Conservation (phyloP, 2,113 vertebrate species). For the Melanotaenia duboulayi region DNA sequence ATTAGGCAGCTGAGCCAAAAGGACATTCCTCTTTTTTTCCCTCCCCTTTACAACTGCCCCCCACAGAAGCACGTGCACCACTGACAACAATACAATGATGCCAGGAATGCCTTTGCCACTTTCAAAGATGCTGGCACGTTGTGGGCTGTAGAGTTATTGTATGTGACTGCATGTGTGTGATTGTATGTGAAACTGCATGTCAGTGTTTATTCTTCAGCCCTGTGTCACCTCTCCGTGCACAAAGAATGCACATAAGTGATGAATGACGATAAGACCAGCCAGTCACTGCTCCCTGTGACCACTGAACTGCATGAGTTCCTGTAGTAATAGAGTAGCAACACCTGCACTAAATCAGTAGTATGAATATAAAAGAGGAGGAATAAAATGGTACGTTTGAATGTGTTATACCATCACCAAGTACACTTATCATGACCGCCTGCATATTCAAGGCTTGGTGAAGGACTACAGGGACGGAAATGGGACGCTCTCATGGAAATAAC, state of each 20-base stretch:
- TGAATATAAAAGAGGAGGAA: constrained; percentile 70
- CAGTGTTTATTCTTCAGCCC: constrained; percentile 36
- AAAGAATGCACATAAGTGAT: constrained; percentile 32
- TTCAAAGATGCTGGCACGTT: background rate
- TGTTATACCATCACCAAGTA: constrained; percentile 29
- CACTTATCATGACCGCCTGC: constrained; percentile 47
- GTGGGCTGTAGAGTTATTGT: background rate
- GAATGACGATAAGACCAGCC: constrained; percentile 59
- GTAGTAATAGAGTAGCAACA: constrained; percentile 44
- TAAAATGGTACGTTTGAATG: constrained; percentile 60
- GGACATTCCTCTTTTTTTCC: background rate
- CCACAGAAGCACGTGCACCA: background rate
- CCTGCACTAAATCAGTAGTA: constrained; percentile 42
- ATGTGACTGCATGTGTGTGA: background rate
- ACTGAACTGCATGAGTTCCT: constrained; percentile 65
- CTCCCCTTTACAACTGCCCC: background rate
- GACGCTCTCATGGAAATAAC: constrained; percentile 13
- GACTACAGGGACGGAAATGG: constrained; percentile 42
- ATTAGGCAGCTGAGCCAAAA: background rate
- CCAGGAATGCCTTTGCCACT: background rate
- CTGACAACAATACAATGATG: background rate
- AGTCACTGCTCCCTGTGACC: constrained; percentile 53
- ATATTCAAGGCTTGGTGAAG: constrained; percentile 52
- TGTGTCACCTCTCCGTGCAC: constrained; percentile 30
- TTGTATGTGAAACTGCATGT: constrained; percentile 24